Evolutionary conservation across 1,140 invertebrate genomes (phyloP), one percentile per base, ranked within the genome.

Genomic region (Drosophila bifasciata): DNA sequence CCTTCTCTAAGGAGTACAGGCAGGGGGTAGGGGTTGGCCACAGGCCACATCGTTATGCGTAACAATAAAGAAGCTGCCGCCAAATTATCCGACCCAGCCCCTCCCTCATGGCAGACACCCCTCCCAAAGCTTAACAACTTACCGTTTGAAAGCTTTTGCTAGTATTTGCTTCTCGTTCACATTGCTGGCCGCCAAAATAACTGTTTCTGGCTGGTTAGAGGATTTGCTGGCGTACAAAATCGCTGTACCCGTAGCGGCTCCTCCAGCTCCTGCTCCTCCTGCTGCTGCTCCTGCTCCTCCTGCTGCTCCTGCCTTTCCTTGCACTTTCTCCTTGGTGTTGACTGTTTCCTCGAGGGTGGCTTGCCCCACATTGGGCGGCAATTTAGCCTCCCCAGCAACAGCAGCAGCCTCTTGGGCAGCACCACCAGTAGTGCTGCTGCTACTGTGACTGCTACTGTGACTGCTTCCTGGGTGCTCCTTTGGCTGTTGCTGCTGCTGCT

Each of bases 91-190:
- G 45, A 49, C 16, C 23, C 48, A 25, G 36, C 60, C 41, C 44
- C 43, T 1, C 19, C 43, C 48, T 58, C 59, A 64, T 57, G 48
- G 63, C 68, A 36, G 52, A 41, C 62, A 23, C 23, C 23, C 5
- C 17, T 32, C 32, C 36, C 28, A 9, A 8, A 9, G 28, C 28
- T 28, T 8, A 75, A 84, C 90, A 75, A 84, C 90, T 91, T 72
- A 91, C 90, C 86, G 83, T 79, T 90, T 91, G 74, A 91, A 91
- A 75, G 88, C 90, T 70, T 91, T 91, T 46, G 83, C 88, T 32
- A 91, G 77, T 81, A 91, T 91, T 84, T 91, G 80, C 70, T 90
- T 89, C 85, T 91, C 90, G 62, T 90, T 90, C 67, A 86, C 85
- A 71, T 91, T 91, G 81, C 90, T 91, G 68, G 84, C 81, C 60